Evolutionary conservation across 2,888 invertebrate genomes (phyloP).

Genomic region (Harmothoe impar): DNA sequence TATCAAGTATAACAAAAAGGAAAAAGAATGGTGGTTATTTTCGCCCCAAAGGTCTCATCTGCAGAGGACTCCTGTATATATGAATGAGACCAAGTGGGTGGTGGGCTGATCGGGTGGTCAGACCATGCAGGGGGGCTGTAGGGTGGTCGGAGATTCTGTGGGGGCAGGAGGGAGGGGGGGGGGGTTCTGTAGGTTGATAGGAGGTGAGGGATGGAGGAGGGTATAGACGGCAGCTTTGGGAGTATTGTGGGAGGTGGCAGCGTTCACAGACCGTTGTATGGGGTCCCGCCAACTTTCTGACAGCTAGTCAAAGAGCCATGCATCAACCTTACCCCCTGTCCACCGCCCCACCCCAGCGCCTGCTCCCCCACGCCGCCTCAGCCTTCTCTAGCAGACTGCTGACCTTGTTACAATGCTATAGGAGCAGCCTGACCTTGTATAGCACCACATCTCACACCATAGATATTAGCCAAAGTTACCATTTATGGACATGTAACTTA

Average conservation of each 20-base stretch:
- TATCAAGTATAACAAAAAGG: no score
- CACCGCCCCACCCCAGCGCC: not conserved
- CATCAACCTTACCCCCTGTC: not conserved
- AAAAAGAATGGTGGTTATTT: no score
- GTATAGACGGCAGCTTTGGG: not conserved
- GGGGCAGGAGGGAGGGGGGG: not conserved
- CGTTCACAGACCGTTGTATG: not conserved
- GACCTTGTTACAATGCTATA: no score
- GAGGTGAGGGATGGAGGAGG: not conserved
- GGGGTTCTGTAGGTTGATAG: not conserved
- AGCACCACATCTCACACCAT: no score
- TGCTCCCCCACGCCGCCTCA: not conserved
- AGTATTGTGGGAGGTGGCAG: not conserved
- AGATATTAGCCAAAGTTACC: no score
- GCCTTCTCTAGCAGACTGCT: no score
- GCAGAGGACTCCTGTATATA: no score
- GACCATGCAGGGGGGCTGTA: not conserved
- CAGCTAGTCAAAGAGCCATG: not conserved
- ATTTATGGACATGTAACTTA: no score
- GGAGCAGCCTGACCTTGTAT: no score
- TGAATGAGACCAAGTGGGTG: no score
- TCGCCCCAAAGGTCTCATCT: no score
- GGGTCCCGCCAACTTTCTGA: not conserved
- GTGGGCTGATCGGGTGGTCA: not conserved
- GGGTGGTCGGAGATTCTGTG: not conserved